Evolutionary conservation across 2,888 invertebrate species (phyloP), one percentile per base, ranked within the genome.

Genomic region (Coleophora flavipennella): DNA sequence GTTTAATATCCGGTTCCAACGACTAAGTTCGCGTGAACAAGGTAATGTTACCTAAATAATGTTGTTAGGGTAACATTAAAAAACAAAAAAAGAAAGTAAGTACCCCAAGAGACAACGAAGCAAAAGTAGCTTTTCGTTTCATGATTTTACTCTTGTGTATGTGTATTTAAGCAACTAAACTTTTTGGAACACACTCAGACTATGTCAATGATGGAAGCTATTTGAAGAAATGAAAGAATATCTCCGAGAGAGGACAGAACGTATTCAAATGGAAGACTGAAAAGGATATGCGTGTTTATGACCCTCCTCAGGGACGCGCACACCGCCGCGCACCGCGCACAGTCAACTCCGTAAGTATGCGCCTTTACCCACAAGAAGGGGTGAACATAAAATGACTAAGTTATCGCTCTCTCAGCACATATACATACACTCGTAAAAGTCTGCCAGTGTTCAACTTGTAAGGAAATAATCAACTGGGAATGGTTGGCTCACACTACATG

Each of bases 341-440:
- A 69, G 64, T 66, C 67, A 75, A 75, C 70, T 79, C 59, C 65
- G 59, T 70, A 72, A 67, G 70, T 69, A 70, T 67, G 59, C 57
- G 20, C 20, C 20, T 20, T 55, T 65, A 54, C 60, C 70, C 20
- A 20, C 64, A 71, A 70, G 73, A 73, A 73, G 72, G 74, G 72
- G 75, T 74, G 71, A 74, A 67, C 80, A 79, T 81, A 81, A 83
- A 83, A 81, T 78, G 74, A 79, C 79, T 83, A 78, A 83, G 77
- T 79, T 83, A 83, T 79, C 67, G 74, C 77, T 69, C 80, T 79
- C 80, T 62, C 70, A 76, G 81, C 81, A 77, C 77, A 74, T 77
- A 75, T 62, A 69, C 65, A 68, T 62, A 69, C 65, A 68, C 65
- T 75, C 76, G 70, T 83, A 80, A 83, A 80, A 73, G 65, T 67